These are phyloP conservation scores for Paratrypauchen microcephalus DNA, from an alignment of 2,797 vertebrate genomes.

Conservation along the genomic window DNA sequence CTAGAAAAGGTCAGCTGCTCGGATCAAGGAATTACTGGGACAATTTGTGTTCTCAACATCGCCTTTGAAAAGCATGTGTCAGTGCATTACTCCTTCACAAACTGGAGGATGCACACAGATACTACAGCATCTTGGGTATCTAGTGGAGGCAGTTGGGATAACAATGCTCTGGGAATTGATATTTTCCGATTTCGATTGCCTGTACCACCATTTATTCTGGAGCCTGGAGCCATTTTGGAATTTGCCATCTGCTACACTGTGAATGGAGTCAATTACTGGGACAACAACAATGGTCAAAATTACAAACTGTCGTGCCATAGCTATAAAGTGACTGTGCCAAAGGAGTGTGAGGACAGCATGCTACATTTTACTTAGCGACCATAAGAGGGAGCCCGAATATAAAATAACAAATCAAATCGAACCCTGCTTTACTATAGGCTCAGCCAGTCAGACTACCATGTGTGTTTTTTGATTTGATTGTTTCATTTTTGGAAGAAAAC, in stretches of 20 bases:
- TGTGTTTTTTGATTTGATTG: neutral
- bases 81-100: conserved; percentile 88
- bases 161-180: conserved; percentile 65
- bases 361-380: conserved; percentile 88
- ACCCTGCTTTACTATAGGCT: neutral
- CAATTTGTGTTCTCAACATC: conserved; percentile 84
- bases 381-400: conserved; percentile 18
- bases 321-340: conserved; percentile 85
- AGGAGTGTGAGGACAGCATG: conserved; percentile 92
- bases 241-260: conserved; percentile 87
- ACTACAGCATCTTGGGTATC: conserved; percentile 80
- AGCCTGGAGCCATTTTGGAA: conserved; percentile 82
- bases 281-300: conserved; percentile 87
- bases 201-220: conserved; percentile 86
- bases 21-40: conserved; percentile 85
- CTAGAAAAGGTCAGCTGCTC: conserved; percentile 86
- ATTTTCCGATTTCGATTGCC: conserved; percentile 87
- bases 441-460: too few relatives aligned
- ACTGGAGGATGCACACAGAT: conserved; percentile 83
- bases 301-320: conserved; percentile 87
- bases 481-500: neutral
- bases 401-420: neutral
- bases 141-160: conserved; percentile 22
- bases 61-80: conserved; percentile 88
- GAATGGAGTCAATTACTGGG: conserved; percentile 82